phyloP scores from a whole-genome alignment of 1,140 invertebrate genomes.

The Lasioglossum albipes region DNA sequence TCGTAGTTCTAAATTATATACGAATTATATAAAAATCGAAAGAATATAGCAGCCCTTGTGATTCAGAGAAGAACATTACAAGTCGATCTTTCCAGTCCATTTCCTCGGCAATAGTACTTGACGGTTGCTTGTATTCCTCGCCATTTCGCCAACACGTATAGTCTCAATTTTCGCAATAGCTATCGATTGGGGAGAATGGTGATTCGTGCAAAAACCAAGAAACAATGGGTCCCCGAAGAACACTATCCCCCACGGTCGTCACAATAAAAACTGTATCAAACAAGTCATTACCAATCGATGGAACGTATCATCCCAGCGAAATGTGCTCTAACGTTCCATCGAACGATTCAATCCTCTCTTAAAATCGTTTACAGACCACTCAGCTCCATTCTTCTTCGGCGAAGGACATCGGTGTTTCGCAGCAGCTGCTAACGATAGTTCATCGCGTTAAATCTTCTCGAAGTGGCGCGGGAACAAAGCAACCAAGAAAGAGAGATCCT shows the following conservation, averaged over 20 bases:
- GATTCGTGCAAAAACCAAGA: conserved; percentile 22
- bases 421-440: conserved; percentile 40
- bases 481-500: conserved; percentile 13
- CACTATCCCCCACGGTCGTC: not conserved
- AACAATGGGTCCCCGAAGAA: conserved; percentile 12
- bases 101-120: not conserved
- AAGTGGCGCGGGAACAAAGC: conserved; percentile 26
- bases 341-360: conserved; percentile 49
- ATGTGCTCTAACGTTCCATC: conserved; percentile 11
- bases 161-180: conserved; percentile 25
- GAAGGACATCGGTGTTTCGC: conserved; percentile 31
- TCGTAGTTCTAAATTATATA: too few species aligned
- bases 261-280: conserved; percentile 31
- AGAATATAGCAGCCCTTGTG: too few species aligned
- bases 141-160: conserved; percentile 6
- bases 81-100: too few species aligned
- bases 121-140: not conserved
- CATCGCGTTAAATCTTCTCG: conserved; percentile 21
- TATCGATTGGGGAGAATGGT: not conserved
- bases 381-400: conserved; percentile 37
- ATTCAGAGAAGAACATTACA: too few species aligned
- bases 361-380: conserved; percentile 24
- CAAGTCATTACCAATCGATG: conserved; percentile 7
- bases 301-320: not conserved
- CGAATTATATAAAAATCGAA: too few species aligned